A percentile compares a stretch with the other conserved stretches of the same genome.
Evolutionary conservation across 2,888 invertebrate species (phyloP).

Genomic region (Syrista parreyssii): DNA sequence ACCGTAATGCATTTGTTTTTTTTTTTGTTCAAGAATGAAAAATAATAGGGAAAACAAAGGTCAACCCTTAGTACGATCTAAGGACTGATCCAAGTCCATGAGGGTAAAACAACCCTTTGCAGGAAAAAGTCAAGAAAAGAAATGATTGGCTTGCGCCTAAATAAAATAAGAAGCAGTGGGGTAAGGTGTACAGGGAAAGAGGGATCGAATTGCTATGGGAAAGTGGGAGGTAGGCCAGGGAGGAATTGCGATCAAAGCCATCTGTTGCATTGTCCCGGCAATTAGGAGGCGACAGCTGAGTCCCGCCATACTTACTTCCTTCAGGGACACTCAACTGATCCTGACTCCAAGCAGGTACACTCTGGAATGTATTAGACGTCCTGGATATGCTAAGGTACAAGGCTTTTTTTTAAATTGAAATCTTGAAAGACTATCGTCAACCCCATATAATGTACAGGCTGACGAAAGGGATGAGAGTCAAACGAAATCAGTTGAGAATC

Average conservation of each 20-base stretch:
- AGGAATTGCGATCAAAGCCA: slow-evolving; percentile 66
- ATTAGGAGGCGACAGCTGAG: slow-evolving; percentile 67
- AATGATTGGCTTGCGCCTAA: slow-evolving; percentile 19
- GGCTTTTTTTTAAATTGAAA: not conserved
- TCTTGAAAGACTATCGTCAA: not conserved
- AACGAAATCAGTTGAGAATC: slow-evolving; percentile 33
- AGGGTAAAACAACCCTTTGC: not conserved
- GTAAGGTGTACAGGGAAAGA: not conserved
- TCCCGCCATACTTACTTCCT: slow-evolving; percentile 62
- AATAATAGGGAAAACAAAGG: not conserved
- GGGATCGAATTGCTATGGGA: slow-evolving; percentile 1
- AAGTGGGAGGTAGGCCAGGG: slow-evolving; percentile 32
- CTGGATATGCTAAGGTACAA: not conserved
- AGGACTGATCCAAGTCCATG: not conserved
- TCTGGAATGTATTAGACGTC: not conserved
- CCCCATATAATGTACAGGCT: not conserved
- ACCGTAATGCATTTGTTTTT: not conserved
- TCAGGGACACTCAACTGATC: slow-evolving; percentile 55
- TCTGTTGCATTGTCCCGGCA: slow-evolving; percentile 67
- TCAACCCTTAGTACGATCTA: not conserved
- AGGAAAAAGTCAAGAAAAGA: not conserved
- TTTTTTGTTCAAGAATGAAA: not conserved
- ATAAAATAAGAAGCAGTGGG: slow-evolving; percentile 28
- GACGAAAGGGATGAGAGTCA: not conserved
- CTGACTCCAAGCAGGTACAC: not conserved